These are phyloP conservation scores for Calliphora vomitoria DNA, from an alignment of 2,888 invertebrate species.

Conservation along the genomic window DNA sequence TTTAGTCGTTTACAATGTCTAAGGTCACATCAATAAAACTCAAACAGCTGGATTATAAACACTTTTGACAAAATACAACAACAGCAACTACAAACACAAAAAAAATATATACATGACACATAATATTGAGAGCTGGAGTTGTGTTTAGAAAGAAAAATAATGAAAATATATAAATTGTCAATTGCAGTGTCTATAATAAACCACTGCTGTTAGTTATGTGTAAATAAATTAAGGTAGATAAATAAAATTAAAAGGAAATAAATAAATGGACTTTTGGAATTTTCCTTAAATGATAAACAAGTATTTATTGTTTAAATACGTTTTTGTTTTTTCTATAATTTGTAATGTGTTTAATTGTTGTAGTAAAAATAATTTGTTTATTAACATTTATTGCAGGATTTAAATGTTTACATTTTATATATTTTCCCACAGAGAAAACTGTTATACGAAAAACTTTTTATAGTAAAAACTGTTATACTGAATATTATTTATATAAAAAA, in stretches of 20 bases:
- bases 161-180: constrained; percentile 11
- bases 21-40: constrained; percentile 66
- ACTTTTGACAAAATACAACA: constrained; percentile 9
- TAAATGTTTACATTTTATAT: too few species aligned
- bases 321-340: too few species aligned
- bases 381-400: too few species aligned
- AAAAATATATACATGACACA: constrained; percentile 2
- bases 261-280: neutral
- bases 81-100: neutral
- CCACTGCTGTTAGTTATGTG: neutral
- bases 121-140: neutral
- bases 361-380: too few species aligned
- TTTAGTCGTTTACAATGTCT: constrained; percentile 21
- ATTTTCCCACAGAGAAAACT: too few species aligned
- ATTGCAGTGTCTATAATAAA: constrained; percentile 16
- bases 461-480: too few species aligned
- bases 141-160: neutral
- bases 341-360: too few species aligned
- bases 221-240: constrained; percentile 23
- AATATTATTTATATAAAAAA: too few species aligned
- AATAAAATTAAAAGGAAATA: neutral
- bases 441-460: too few species aligned
- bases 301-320: neutral
- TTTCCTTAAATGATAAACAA: neutral
- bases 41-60: constrained; percentile 43